These are phyloP conservation scores for Lineus longissimus DNA, from an alignment of 1,140 invertebrate genomes.

Conservation along the genomic window DNA sequence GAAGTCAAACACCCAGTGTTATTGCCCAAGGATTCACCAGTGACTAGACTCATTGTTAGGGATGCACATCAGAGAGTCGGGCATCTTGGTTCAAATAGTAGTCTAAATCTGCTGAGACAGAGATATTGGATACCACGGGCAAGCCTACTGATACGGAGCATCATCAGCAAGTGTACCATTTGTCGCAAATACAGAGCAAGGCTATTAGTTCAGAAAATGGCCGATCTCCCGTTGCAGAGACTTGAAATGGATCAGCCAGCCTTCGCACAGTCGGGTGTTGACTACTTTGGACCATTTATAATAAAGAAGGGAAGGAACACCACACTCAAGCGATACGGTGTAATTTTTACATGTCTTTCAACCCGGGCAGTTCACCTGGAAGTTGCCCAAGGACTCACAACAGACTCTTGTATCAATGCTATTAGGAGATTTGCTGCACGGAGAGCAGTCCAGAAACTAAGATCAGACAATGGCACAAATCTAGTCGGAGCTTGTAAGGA, in stretches of 20 bases:
- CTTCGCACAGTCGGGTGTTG: conserved; percentile 22
- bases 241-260: conserved; percentile 9
- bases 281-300: conserved; percentile 26
- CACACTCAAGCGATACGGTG: conserved; percentile 24
- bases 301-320: conserved; percentile 23
- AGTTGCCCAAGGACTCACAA: conserved; percentile 23
- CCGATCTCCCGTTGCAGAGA: too few species aligned
- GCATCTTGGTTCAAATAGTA: conserved; percentile 18
- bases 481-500: conserved; percentile 19
- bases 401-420: conserved; percentile 27
- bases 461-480: conserved; percentile 23
- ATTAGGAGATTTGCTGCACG: conserved; percentile 7
- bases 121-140: too few species aligned
- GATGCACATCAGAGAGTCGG: conserved; percentile 15
- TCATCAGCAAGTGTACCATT: too few species aligned
- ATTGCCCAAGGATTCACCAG: conserved; percentile 4
- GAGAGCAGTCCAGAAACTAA: conserved; percentile 7
- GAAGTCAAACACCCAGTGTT: conserved; percentile 3
- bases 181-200: too few species aligned
- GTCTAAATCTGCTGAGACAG: too few species aligned
- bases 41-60: conserved; percentile 6
- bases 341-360: conserved; percentile 25
- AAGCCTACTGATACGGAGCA: too few species aligned
- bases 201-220: too few species aligned
- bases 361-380: conserved; percentile 25